Evolutionary conservation across 1,140 invertebrate species (phyloP).

Genomic region (Calephelis nemesis): DNA sequence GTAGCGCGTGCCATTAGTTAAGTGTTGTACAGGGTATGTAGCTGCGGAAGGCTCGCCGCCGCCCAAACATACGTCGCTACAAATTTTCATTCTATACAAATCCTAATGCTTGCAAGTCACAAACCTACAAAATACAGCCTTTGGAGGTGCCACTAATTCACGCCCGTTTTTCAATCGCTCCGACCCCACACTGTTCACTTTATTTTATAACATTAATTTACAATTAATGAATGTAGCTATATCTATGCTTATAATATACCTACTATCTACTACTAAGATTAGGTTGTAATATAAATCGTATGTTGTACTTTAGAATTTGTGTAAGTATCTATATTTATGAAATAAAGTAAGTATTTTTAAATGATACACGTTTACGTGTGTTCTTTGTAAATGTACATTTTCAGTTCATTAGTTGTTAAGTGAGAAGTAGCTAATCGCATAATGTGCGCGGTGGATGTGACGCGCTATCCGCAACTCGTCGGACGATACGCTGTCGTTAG

Average conservation of each 20-base stretch:
- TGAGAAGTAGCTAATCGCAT: slow-evolving; percentile 29
- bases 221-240: slow-evolving; percentile 38
- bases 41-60: slow-evolving; percentile 24
- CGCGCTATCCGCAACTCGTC: neutral
- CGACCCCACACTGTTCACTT: slow-evolving; percentile 42
- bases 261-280: slow-evolving; percentile 67
- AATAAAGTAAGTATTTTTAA: slow-evolving; percentile 68
- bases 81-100: slow-evolving; percentile 23
- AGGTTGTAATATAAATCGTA: slow-evolving; percentile 64
- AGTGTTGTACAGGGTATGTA: slow-evolving; percentile 41
- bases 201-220: slow-evolving; percentile 21
- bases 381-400: slow-evolving; percentile 70
- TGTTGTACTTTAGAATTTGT: slow-evolving; percentile 61
- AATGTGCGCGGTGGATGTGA: slow-evolving; percentile 13
- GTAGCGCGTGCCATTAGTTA: slow-evolving; percentile 45
- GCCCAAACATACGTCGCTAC: slow-evolving; percentile 27
- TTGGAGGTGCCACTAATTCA: slow-evolving; percentile 44
- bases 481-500: neutral
- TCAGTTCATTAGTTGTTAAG: slow-evolving; percentile 59
- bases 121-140: slow-evolving; percentile 50
- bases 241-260: slow-evolving; percentile 55
- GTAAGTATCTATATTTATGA: slow-evolving; percentile 75
- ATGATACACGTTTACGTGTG: slow-evolving; percentile 52
- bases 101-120: slow-evolving; percentile 9
- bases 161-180: slow-evolving; percentile 17